These are phyloP conservation scores for Salminus brasiliensis DNA, from an alignment of 2,113 vertebrate genomes.

Conservation along the genomic window DNA sequence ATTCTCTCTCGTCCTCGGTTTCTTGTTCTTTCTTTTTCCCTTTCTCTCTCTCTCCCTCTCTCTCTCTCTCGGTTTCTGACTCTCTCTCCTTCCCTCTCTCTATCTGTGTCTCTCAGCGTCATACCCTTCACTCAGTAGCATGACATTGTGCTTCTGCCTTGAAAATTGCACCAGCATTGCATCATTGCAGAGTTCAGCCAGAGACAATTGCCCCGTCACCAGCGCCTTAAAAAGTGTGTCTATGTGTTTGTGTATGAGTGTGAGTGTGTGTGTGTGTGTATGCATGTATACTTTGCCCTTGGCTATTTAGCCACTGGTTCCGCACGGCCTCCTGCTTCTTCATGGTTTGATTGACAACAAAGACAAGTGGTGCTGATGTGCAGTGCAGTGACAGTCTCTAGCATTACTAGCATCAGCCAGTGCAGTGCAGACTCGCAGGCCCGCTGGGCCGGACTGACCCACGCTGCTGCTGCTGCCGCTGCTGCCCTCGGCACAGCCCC, in stretches of 20 bases:
- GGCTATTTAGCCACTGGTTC: conserved; percentile 4
- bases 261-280: background rate
- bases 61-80: too few relatives aligned
- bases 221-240: background rate
- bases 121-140: conserved; percentile 25
- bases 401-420: conserved; percentile 26
- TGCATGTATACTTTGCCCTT: conserved; percentile 1
- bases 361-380: conserved; percentile 10
- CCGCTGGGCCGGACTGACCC: background rate
- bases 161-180: conserved; percentile 47
- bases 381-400: background rate
- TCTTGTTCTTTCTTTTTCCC: background rate
- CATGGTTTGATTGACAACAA: conserved; percentile 23
- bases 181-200: conserved; percentile 39
- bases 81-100: background rate
- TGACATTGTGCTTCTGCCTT: conserved; percentile 40
- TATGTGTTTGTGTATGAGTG: background rate
- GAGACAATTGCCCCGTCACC: conserved; percentile 25
- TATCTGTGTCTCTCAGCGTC: background rate
- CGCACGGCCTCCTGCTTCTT: background rate
- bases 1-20: background rate
- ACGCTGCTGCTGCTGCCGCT: too few relatives aligned
- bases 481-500: background rate
- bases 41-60: background rate
- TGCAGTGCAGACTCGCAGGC: background rate